Evolutionary conservation across 2,113 vertebrate genomes (phyloP), one percentile per base, ranked within the genome.

Genomic region (Seriola dumerili): DNA sequence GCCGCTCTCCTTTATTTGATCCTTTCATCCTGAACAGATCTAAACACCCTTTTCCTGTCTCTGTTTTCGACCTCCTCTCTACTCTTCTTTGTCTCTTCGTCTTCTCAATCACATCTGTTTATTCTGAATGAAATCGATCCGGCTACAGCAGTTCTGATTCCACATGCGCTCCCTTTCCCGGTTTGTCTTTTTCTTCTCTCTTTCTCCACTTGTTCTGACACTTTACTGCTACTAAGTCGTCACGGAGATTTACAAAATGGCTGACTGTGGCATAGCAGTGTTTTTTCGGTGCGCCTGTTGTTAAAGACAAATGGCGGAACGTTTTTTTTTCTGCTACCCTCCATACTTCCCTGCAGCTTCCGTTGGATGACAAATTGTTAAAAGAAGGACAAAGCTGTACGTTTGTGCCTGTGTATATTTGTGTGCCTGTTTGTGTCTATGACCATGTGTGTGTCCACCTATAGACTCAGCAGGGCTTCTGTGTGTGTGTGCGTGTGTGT

Each of bases 161-260:
- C 42, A 61, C 42, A 65, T 63, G 17, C 1, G 38, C 52, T 61
- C 21, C 63, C 40, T 69, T 74, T 57, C 54, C 50, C 36, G 23
- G n/a, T 77, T 85, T 42, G 32, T 77, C 81, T 50, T 29, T 63
- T 71, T 75, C 57, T 46, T 66, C 25, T 71, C 21, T 76, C 21
- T 52, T 73, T 75, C 32, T 73, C 34, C 25, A 50, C 70, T 72
- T 88, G 21, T 81, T 78, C 40, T 70, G 67, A 69, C 81, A 86
- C 71, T 84, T 89, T 50, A 36, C 64, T 65, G 75, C 81, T 73
- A 50, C 58, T 12, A 78, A 88, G 79, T 89, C 80, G 71, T 91
- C 72, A 89, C 78, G 14, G 74, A 57, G 25, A 83, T 91, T 93
- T 89, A 91, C 84, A 93, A 93, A 93, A 93, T 92, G 86, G 88